Conservation (phyloP, 2,888 invertebrate species). For the Ochlodes sylvanus region DNA sequence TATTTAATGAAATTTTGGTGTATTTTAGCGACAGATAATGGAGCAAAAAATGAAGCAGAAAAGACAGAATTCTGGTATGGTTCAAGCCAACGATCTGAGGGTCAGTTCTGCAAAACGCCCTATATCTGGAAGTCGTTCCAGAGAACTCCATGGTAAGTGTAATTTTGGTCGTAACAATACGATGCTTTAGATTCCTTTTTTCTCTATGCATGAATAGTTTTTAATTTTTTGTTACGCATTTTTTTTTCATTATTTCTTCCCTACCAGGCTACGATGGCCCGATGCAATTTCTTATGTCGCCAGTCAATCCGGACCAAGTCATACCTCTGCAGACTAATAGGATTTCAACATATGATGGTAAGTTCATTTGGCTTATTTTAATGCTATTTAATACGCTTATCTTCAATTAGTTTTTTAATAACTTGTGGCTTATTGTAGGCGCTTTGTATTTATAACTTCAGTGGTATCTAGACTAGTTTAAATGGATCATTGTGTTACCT, state of each 20-base stretch:
- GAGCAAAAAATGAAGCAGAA: constrained; percentile 96
- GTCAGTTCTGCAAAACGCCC: constrained; percentile 88
- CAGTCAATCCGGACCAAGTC: constrained; percentile 92
- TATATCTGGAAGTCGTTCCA: constrained; percentile 87
- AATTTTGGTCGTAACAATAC: constrained; percentile 13
- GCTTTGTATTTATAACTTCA: too few relatives aligned
- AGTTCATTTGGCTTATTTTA: constrained; percentile 46
- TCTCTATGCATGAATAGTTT: constrained; percentile 52
- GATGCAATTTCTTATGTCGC: constrained; percentile 93
- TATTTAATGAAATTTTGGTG: neutral
- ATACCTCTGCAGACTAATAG: constrained; percentile 84
- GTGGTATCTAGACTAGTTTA: too few relatives aligned
- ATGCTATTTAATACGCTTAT: constrained; percentile 11
- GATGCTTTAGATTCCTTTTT: constrained; percentile 41
- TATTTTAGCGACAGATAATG: constrained; percentile 91
- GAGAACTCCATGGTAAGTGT: constrained; percentile 88
- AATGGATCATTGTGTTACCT: too few relatives aligned
- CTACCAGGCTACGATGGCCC: constrained; percentile 93
- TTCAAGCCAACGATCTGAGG: constrained; percentile 93
- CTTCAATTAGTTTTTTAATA: neutral
- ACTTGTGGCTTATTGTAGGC: too few relatives aligned
- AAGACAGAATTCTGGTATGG: constrained; percentile 93
- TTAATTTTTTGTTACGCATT: constrained; percentile 54
- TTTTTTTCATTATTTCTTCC: constrained; percentile 55
- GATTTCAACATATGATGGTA: constrained; percentile 82